Conservation (phyloP, 1,140 invertebrate species). For the Zelostemma sp. region DNA sequence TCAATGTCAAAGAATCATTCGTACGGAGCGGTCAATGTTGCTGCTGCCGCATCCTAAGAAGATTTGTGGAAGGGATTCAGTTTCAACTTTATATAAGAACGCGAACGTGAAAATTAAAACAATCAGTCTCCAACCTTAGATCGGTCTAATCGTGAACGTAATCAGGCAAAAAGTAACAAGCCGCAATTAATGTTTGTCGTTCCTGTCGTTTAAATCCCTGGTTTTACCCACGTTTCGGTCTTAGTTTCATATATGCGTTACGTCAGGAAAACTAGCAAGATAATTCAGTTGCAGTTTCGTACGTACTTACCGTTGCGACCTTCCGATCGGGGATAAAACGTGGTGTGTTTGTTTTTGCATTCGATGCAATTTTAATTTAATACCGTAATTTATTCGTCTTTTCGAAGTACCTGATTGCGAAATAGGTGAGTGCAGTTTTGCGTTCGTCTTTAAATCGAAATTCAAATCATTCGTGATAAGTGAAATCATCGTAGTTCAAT, state of each 20-base stretch:
- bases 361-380: neutral
- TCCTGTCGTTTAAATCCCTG: slow-evolving; percentile 6
- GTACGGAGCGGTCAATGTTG: neutral
- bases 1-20: no score
- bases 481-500: no score
- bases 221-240: neutral
- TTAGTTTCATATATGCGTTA: slow-evolving; percentile 66
- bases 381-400: neutral
- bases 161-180: neutral
- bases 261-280: slow-evolving; percentile 68
- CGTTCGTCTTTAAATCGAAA: no score
- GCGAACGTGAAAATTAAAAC: slow-evolving; percentile 60
- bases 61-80: slow-evolving; percentile 47
- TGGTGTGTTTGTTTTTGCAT: neutral
- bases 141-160: neutral
- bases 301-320: slow-evolving; percentile 59
- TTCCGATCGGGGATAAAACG: slow-evolving; percentile 29
- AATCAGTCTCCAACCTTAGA: slow-evolving; percentile 52
- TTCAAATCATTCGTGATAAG: no score
- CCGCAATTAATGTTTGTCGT: neutral
- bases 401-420: neutral
- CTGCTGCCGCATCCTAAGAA: neutral
- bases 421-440: neutral
- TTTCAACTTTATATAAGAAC: slow-evolving; percentile 50
- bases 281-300: slow-evolving; percentile 72